Percentiles rank a stretch among this genome's conserved stretches.
Conservation (phyloP, 30 jellyfish, hydroid and myxozoan genomes). For the Chrysaora quinquecirrha region DNA sequence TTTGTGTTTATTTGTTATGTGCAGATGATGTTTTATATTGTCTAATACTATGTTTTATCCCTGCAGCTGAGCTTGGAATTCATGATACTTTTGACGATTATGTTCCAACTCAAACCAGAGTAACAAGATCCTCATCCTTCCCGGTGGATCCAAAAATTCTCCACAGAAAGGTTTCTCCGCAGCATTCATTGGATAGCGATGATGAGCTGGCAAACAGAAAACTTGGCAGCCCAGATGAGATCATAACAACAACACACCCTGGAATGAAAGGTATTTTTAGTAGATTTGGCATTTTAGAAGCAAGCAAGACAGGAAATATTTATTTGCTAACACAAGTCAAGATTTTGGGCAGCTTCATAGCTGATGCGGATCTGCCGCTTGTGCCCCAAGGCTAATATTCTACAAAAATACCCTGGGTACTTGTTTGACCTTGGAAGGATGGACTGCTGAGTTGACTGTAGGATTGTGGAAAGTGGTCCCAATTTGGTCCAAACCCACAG, state of each 20-base stretch:
- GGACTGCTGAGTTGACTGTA: too few species aligned
- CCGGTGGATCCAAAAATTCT: slow-evolving; percentile 90
- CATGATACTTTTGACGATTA: slow-evolving; percentile 69
- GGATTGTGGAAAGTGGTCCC: too few species aligned
- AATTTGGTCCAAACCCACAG: too few species aligned
- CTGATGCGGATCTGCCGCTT: too few species aligned
- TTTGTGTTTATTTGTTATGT: too few species aligned
- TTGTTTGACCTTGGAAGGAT: too few species aligned
- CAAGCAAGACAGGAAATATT: neutral
- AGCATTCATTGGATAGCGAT: slow-evolving; percentile 96
- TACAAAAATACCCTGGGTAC: too few species aligned
- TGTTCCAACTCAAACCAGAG: slow-evolving; percentile 66
- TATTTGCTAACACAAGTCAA: neutral
- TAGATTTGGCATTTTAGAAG: neutral
- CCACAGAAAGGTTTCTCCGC: slow-evolving; percentile 92
- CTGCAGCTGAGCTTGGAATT: slow-evolving; percentile 62
- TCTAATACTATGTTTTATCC: too few species aligned
- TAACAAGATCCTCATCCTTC: slow-evolving; percentile 86
- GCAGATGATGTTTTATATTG: too few species aligned
- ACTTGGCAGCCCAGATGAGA: slow-evolving; percentile 63
- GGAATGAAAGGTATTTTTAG: slow-evolving; percentile 92
- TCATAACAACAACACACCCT: slow-evolving; percentile 57
- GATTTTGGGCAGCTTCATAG: too few species aligned
- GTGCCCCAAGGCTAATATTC: too few species aligned
- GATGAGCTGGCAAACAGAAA: slow-evolving; percentile 73